Percentiles rank a stretch among this genome's conserved stretches.
phyloP scores from a whole-genome alignment of 2,113 vertebrate species.

The Malurus elegans region DNA sequence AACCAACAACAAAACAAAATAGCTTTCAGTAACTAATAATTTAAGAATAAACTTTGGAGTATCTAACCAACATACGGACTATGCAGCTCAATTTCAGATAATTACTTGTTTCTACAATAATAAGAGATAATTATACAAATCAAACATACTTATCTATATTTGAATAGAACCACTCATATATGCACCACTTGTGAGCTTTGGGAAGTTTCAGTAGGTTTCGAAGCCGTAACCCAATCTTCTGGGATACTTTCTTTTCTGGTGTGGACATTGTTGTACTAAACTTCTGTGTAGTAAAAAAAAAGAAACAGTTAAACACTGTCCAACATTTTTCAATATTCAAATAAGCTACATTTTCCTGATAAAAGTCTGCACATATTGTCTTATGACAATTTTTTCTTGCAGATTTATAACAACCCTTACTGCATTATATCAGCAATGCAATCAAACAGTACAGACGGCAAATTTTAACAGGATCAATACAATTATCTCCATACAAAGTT shows the following conservation, averaged over 20 bases:
- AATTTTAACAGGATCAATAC: background rate
- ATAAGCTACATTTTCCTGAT: background rate
- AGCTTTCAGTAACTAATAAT: background rate
- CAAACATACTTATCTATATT: constrained; percentile 94
- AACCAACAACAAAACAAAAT: background rate
- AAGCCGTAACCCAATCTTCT: constrained; percentile 94
- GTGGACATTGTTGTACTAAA: constrained; percentile 85
- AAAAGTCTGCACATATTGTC: background rate
- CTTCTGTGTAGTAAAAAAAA: constrained; percentile 77
- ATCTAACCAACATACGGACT: background rate
- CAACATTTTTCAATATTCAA: background rate
- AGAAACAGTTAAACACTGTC: background rate
- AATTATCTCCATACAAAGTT: background rate
- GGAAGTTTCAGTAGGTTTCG: constrained; percentile 96
- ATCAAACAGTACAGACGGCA: background rate
- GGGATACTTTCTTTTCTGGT: constrained; percentile 93
- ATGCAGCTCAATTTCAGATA: background rate
- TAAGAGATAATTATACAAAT: background rate
- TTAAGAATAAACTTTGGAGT: background rate
- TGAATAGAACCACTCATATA: constrained; percentile 99
- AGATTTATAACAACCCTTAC: background rate
- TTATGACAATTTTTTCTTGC: background rate
- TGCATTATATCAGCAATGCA: background rate
- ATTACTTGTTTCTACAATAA: background rate
- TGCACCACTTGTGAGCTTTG: constrained; percentile 99